Conservation (phyloP, 2,888 invertebrate species). For the Rhingia rostrata region DNA sequence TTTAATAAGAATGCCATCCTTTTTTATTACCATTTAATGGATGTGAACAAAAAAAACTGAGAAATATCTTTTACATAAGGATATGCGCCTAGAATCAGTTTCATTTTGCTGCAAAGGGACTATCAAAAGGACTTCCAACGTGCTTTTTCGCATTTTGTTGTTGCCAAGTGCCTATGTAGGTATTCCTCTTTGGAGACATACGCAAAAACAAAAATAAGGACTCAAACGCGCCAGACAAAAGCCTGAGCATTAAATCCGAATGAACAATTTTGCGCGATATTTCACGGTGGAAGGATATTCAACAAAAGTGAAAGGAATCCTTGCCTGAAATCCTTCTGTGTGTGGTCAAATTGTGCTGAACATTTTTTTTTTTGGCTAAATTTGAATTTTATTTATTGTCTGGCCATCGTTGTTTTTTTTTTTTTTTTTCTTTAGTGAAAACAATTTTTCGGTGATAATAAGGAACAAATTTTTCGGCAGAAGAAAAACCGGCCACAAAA, state of each 20-base stretch:
- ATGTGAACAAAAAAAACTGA: constrained; percentile 7
- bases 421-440: not conserved
- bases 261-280: constrained; percentile 30
- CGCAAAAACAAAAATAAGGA: not conserved
- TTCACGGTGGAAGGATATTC: constrained; percentile 36
- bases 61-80: constrained; percentile 21
- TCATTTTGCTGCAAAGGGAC: constrained; percentile 28
- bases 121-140: constrained; percentile 36
- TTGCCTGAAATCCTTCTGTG: not conserved
- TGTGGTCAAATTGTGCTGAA: constrained; percentile 47
- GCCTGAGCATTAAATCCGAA: constrained; percentile 30
- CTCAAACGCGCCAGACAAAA: constrained; percentile 38
- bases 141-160: constrained; percentile 18
- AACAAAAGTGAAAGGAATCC: constrained; percentile 26
- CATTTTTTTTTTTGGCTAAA: constrained; percentile 37
- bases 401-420: constrained; percentile 27
- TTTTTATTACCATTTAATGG: constrained; percentile 71
- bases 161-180: not conserved
- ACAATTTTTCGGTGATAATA: constrained; percentile 58
- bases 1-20: constrained; percentile 56
- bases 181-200: constrained; percentile 6
- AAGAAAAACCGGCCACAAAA: constrained; percentile 52
- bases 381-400: constrained; percentile 63
- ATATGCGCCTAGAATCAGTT: constrained; percentile 41
- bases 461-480: constrained; percentile 65